Conservation (phyloP, 2,888 invertebrate species). For the Drosophila gaucha region DNA sequence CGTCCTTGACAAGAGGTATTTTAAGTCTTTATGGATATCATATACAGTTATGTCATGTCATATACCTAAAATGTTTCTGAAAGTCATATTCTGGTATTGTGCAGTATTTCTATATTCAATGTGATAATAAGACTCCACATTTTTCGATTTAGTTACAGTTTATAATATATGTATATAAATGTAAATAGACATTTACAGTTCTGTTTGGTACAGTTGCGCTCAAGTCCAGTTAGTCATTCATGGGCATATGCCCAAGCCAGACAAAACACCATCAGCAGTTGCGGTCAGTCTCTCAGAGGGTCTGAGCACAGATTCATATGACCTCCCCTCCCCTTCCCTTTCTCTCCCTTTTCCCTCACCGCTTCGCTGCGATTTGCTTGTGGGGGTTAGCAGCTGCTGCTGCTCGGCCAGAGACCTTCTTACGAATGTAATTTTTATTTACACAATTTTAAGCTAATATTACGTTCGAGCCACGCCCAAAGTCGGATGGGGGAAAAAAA, state of each 20-base stretch:
- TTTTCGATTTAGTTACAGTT: no score
- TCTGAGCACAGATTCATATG: conserved; percentile 46
- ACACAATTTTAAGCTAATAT: conserved; percentile 80
- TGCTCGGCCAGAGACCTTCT: conserved; percentile 58
- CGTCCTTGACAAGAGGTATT: no score
- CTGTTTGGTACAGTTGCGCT: conserved; percentile 43
- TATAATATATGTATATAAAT: no score
- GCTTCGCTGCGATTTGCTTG: conserved; percentile 1
- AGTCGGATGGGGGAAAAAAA: conserved; percentile 42
- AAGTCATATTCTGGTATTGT: no score
- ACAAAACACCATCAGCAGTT: conserved; percentile 52
- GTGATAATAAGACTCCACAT: no score
- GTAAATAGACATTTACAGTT: no score
- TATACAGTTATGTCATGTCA: no score
- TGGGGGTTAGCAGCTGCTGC: conserved; percentile 36
- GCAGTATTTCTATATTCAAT: no score
- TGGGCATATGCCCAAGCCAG: conserved; percentile 35
- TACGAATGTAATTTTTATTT: conserved; percentile 80
- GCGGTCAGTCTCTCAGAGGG: conserved; percentile 54
- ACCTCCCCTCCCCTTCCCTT: neutral
- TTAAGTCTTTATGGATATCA: no score
- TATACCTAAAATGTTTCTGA: no score
- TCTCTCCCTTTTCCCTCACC: no score
- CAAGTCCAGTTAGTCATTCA: conserved; percentile 39
- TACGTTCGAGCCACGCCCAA: conserved; percentile 73